A percentile compares a stretch with the other conserved stretches of the same genome.
Conservation (phyloP, 64 coral and sea anemone genomes). For the Montipora efflorescens region DNA sequence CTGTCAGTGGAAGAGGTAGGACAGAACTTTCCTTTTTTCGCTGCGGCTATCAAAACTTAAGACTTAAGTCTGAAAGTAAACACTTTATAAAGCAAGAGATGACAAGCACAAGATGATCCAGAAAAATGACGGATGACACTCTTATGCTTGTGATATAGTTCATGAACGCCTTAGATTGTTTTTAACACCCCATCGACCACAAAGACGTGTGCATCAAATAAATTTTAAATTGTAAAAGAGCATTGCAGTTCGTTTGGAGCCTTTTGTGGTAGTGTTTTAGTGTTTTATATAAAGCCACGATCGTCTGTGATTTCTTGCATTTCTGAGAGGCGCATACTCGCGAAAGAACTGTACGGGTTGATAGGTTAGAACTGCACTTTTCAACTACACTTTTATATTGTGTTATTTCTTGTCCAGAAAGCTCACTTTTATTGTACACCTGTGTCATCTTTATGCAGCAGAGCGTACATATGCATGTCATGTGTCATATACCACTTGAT, state of each 20-base stretch:
- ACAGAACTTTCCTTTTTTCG: neutral
- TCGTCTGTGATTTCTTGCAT: neutral
- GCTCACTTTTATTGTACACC: too few species aligned
- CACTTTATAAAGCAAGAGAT: neutral
- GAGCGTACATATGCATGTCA: too few species aligned
- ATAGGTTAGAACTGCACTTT: neutral
- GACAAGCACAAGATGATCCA: neutral
- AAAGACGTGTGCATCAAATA: neutral
- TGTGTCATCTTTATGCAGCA: too few species aligned
- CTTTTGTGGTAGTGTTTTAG: too few species aligned
- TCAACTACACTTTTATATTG: neutral
- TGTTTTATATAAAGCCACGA: neutral
- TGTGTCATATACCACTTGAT: too few species aligned
- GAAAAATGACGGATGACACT: too few species aligned
- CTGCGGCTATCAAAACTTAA: neutral
- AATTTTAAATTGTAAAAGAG: neutral
- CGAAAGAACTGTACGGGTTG: too few species aligned
- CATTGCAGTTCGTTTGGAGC: neutral
- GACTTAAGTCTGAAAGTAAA: neutral
- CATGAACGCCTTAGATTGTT: neutral
- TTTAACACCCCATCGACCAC: neutral
- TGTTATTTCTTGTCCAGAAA: neutral
- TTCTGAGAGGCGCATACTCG: neutral
- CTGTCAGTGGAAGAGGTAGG: constrained; percentile 94
- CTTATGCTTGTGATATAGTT: neutral